A percentile compares a stretch with the other conserved stretches of the same genome.
phyloP scores from a whole-genome alignment of 1,140 invertebrate genomes.

The Temnothorax longispinosus region DNA sequence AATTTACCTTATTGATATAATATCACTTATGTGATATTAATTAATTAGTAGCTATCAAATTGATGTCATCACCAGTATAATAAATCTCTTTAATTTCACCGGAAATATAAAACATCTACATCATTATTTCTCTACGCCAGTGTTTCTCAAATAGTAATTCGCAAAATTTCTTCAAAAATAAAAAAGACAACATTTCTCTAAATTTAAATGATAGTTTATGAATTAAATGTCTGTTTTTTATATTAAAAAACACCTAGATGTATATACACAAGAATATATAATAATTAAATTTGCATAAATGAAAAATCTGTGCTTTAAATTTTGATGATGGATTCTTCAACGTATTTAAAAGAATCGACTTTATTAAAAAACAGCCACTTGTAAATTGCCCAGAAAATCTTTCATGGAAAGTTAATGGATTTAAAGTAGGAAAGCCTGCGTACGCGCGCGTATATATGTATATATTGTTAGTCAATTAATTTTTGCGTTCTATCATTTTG shows the following conservation, averaged over 20 bases:
- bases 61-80: background rate
- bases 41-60: slow-evolving; percentile 10
- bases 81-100: background rate
- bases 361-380: background rate
- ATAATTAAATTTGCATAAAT: background rate
- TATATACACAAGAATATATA: background rate
- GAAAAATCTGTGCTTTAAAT: background rate
- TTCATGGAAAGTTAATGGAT: background rate
- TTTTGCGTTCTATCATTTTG: background rate
- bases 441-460: background rate
- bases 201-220: background rate
- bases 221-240: no score
- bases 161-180: background rate
- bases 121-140: background rate
- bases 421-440: background rate
- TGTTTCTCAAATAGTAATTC: background rate
- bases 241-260: background rate
- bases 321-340: background rate
- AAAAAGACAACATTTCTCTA: background rate
- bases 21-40: background rate
- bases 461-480: background rate
- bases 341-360: background rate
- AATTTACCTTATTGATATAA: background rate
- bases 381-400: background rate
- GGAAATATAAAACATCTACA: background rate